Conservation (phyloP, 2,113 vertebrate species). For the Echinops telfairi region DNA sequence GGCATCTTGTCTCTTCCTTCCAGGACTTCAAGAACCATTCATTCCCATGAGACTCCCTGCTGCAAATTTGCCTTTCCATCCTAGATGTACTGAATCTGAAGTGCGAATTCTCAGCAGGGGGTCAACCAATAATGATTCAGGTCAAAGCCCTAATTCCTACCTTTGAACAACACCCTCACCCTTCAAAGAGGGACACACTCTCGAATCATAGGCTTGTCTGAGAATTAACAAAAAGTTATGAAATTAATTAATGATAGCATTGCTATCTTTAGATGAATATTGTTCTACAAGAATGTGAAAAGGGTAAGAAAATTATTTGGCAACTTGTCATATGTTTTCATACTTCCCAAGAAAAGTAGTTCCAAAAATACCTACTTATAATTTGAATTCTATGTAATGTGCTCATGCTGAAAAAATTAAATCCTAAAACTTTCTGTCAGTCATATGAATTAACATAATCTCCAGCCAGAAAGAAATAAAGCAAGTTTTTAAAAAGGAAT, state of each 20-base stretch:
- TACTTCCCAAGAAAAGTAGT: not conserved
- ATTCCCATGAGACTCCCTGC: no score
- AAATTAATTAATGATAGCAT: not conserved
- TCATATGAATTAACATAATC: not conserved
- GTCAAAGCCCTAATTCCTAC: not conserved
- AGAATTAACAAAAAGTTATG: not conserved
- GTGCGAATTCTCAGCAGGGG: no score
- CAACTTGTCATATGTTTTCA: not conserved
- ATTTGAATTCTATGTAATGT: not conserved
- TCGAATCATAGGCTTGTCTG: not conserved
- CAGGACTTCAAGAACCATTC: no score
- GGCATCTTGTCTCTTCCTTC: not conserved
- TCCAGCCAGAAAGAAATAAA: not conserved
- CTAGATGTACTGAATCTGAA: no score
- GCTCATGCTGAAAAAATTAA: not conserved
- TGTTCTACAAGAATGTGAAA: constrained; percentile 8
- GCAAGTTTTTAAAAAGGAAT: not conserved
- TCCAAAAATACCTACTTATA: not conserved
- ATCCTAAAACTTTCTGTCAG: not conserved
- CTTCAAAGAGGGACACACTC: not conserved
- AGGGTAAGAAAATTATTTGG: not conserved
- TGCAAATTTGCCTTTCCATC: no score
- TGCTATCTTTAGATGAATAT: not conserved
- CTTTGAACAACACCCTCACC: not conserved
- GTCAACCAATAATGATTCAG: no score